Evolutionary conservation across 2,888 invertebrate species (phyloP).

Genomic region (Eristalis intricaria): DNA sequence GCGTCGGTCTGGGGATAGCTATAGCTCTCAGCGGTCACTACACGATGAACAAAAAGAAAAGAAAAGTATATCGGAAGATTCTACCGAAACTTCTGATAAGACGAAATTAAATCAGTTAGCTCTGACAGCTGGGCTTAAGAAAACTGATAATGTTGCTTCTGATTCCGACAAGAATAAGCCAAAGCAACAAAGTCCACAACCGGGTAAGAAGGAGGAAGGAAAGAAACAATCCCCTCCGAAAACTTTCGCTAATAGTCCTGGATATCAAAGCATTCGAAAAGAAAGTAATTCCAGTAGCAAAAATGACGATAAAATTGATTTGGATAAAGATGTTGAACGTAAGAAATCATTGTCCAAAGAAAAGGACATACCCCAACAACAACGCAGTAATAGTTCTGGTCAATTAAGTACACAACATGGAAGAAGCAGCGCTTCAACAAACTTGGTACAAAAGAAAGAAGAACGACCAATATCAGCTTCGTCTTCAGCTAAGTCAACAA

Average conservation of each 20-base stretch:
- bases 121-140: constrained; percentile 85
- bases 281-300: constrained; percentile 72
- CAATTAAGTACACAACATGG: constrained; percentile 64
- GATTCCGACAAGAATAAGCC: constrained; percentile 73
- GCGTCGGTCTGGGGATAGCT: constrained; percentile 83
- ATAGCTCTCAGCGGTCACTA: constrained; percentile 72
- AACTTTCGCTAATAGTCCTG: constrained; percentile 72
- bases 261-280: constrained; percentile 71
- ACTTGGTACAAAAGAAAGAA: constrained; percentile 74
- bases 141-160: constrained; percentile 65
- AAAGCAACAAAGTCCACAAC: constrained; percentile 75
- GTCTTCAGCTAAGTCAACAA: constrained; percentile 67
- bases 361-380: constrained; percentile 76
- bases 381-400: constrained; percentile 73
- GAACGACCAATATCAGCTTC: constrained; percentile 74
- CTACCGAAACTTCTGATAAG: constrained; percentile 84
- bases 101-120: constrained; percentile 86
- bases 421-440: constrained; percentile 6
- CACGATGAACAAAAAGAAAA: constrained; percentile 77
- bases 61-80: constrained; percentile 76
- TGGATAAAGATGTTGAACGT: constrained; percentile 83
- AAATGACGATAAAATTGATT: constrained; percentile 88
- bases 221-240: constrained; percentile 74
- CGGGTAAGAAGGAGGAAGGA: constrained; percentile 46
- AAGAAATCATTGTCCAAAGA: constrained; percentile 76